A percentile compares a stretch with the other conserved stretches of the same genome.
Evolutionary conservation across 53 echinoderm and acorn worm species (phyloP).

Genomic region (Stichopus horrens): DNA sequence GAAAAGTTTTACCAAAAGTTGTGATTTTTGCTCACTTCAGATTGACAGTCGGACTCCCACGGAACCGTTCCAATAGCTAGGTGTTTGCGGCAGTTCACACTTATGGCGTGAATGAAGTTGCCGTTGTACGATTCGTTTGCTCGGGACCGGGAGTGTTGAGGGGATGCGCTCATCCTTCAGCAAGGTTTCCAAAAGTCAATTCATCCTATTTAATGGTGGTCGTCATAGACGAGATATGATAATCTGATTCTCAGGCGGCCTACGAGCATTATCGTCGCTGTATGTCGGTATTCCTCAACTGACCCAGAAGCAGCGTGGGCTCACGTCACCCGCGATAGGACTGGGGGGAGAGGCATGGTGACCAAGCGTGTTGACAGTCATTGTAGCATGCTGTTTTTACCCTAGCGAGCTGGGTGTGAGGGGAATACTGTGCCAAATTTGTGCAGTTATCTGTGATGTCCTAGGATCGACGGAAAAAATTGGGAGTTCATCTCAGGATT

Average conservation of each 20-base stretch:
- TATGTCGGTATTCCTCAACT: background rate
- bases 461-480: too few relatives aligned
- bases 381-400: conserved; percentile 10
- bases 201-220: background rate
- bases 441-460: too few relatives aligned
- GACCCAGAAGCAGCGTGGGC: background rate
- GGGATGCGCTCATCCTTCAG: background rate
- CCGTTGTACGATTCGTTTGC: background rate
- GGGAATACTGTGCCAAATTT: background rate
- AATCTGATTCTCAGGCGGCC: background rate
- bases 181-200: background rate
- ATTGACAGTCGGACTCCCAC: conserved; percentile 25
- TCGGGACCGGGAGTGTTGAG: background rate
- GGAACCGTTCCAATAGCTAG: conserved; percentile 22
- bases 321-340: background rate
- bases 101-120: conserved; percentile 33
- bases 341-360: background rate
- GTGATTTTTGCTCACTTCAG: conserved; percentile 32
- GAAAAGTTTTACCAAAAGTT: conserved; percentile 44
- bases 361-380: background rate
- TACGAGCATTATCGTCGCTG: background rate
- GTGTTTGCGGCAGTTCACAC: conserved; percentile 22
- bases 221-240: background rate
- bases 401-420: background rate
- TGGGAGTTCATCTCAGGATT: too few relatives aligned